Evolutionary conservation across 2,113 vertebrate species (phyloP).

Genomic region (Sceloporus tristichus): DNA sequence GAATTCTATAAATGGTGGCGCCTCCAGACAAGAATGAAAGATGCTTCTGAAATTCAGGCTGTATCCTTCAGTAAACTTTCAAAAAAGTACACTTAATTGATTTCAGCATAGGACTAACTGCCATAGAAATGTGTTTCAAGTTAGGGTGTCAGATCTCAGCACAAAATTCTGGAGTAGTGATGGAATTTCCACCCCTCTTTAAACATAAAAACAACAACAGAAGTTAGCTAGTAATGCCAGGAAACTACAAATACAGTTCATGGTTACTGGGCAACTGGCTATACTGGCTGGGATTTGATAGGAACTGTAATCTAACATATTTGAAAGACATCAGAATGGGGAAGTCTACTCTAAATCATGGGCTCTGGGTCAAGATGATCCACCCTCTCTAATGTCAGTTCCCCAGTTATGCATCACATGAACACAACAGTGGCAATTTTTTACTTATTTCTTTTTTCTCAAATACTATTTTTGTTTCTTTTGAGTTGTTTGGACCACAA

Average conservation of each 20-base stretch:
- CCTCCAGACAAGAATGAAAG: not conserved
- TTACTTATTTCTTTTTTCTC: no score
- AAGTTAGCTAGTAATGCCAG: not conserved
- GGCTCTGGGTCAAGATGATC: not conserved
- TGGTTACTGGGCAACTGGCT: no score
- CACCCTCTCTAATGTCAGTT: not conserved
- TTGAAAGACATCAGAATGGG: no score
- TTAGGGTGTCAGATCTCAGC: not conserved
- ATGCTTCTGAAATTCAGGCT: not conserved
- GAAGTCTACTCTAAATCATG: not conserved
- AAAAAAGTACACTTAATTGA: not conserved
- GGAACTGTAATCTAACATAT: no score
- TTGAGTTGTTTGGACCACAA: no score
- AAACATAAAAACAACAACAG: no score
- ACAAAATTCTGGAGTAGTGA: no score
- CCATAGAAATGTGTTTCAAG: not conserved
- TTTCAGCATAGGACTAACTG: not conserved
- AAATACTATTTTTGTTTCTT: no score
- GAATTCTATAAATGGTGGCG: not conserved
- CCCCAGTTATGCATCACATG: not conserved
- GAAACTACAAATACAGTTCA: no score
- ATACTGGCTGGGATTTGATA: no score
- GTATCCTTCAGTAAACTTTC: not conserved
- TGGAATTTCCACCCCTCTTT: no score
- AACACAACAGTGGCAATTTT: not conserved